Base-by-base conservation (phyloP, 2,888 invertebrate genomes). In the Ariolimax columbianus region DNA sequence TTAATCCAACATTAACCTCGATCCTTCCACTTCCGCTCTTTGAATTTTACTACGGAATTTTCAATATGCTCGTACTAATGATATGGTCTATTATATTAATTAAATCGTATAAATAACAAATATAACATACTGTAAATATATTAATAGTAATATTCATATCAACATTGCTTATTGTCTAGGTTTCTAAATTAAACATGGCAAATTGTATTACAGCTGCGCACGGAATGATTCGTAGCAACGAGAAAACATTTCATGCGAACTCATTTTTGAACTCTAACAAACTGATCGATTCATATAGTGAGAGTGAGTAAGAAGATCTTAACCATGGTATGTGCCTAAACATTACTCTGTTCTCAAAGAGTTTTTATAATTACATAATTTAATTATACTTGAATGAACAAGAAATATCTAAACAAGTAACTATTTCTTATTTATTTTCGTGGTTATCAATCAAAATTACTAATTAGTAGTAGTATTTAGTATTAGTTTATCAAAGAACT, bases 141-240 rank as follows among this genome's bases (percentile, higher is more conserved):
- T 9, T 47, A 9, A 9, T 47, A 47, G 47, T 47, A 6, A 47
- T 9, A 14, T n/a, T n/a, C 47, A 47, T 47, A 47, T 47, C 14
- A 47, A 47, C 6, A 47, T 47, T 47, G 6, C 14, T 47, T 55
- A 11, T 55, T 55, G 19, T 55, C 17, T 23, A 19, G 2, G 19
- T 55, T 55, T 55, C 19, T 7, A 14, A 55, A 55, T 55, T 55
- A 11, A 23, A 55, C 19, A 23, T 55, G 23, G 7, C 26, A 63
- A 30, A 63, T 63, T 63, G 30, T n/a, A 63, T 33, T n/a, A n/a
- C 73, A n/a, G 43, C 73, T n/a, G 7, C 63, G 78, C 78, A 78
- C 63, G 0, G 63, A 78, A 78, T 78, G 78, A 4, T 36, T 78
- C 78, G 36, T 78, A 63, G 78, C 78, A 78, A 78, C 78, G 26